phyloP scores from a whole-genome alignment of 2,797 vertebrate species.

The Poecilia wingei region DNA sequence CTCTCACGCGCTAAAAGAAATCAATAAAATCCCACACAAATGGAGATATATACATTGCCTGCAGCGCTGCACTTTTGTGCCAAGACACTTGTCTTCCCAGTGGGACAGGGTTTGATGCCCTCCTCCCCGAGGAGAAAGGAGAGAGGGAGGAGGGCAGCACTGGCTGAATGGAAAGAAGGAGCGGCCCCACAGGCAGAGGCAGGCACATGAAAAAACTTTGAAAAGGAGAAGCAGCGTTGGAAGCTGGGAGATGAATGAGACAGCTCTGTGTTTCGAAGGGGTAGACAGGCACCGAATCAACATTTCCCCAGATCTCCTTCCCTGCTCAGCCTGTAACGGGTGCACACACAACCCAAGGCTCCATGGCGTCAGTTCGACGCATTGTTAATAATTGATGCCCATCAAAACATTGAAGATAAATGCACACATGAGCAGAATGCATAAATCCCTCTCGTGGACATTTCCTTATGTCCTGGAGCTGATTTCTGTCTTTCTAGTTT shows the following conservation, averaged over 20 bases:
- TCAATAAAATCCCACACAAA: constrained; percentile 77
- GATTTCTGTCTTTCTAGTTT: constrained; percentile 22
- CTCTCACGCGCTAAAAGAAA: constrained; percentile 47
- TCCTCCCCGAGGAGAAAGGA: constrained; percentile 57
- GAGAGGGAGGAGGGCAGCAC: constrained; percentile 49
- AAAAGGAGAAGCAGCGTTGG: constrained; percentile 45
- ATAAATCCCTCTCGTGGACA: constrained; percentile 50
- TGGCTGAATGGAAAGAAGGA: constrained; percentile 52
- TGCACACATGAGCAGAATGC: constrained; percentile 66
- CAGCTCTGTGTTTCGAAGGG: constrained; percentile 45
- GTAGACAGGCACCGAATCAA: constrained; percentile 47
- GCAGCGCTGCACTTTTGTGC: constrained; percentile 73
- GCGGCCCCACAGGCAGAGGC: constrained; percentile 44
- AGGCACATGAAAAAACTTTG: constrained; percentile 49
- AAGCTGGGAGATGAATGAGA: constrained; percentile 35
- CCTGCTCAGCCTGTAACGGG: constrained; percentile 29
- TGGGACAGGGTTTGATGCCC: constrained; percentile 54
- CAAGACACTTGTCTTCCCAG: constrained; percentile 63
- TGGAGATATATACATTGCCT: constrained; percentile 75
- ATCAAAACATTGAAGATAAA: constrained; percentile 69
- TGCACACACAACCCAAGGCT: constrained; percentile 47
- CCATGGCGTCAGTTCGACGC: constrained; percentile 58
- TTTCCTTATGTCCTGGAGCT: constrained; percentile 24
- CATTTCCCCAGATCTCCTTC: constrained; percentile 29
- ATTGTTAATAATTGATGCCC: constrained; percentile 75